phyloP scores from a whole-genome alignment of 2,113 vertebrate species.

The Mesembrinibis cayennensis region DNA sequence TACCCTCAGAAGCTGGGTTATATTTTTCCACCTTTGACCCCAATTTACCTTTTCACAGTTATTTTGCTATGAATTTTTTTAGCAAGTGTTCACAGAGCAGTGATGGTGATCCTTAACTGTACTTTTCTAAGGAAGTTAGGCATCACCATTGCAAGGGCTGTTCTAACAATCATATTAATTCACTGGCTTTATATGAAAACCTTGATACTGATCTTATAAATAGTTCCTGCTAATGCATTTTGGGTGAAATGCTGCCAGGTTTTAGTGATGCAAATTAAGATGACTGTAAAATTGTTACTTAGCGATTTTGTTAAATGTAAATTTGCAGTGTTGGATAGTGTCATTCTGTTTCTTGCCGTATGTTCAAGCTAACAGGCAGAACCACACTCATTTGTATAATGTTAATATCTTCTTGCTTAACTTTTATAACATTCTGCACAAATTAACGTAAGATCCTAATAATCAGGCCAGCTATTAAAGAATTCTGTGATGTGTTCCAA shows the following conservation, averaged over 20 bases:
- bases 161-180: constrained; percentile 61
- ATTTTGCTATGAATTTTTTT: constrained; percentile 1
- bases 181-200: constrained; percentile 60
- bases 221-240: constrained; percentile 75
- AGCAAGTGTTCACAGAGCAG: not conserved
- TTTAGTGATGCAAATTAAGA: constrained; percentile 79
- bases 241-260: constrained; percentile 72
- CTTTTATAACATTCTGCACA: constrained; percentile 65
- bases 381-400: constrained; percentile 73
- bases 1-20: not conserved
- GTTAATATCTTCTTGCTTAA: constrained; percentile 73
- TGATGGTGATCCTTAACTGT: not conserved
- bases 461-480: constrained; percentile 53
- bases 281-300: constrained; percentile 80
- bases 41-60: not conserved
- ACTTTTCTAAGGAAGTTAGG: constrained; percentile 21
- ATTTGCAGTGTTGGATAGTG: constrained; percentile 71
- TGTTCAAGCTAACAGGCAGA: constrained; percentile 72
- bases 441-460: constrained; percentile 56
- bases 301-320: constrained; percentile 77
- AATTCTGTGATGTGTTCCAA: constrained; percentile 64
- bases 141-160: constrained; percentile 3
- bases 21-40: not conserved
- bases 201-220: constrained; percentile 73
- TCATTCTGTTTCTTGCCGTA: constrained; percentile 73